Conservation (phyloP, 2,888 invertebrate species). For the Melipona bicolor region DNA sequence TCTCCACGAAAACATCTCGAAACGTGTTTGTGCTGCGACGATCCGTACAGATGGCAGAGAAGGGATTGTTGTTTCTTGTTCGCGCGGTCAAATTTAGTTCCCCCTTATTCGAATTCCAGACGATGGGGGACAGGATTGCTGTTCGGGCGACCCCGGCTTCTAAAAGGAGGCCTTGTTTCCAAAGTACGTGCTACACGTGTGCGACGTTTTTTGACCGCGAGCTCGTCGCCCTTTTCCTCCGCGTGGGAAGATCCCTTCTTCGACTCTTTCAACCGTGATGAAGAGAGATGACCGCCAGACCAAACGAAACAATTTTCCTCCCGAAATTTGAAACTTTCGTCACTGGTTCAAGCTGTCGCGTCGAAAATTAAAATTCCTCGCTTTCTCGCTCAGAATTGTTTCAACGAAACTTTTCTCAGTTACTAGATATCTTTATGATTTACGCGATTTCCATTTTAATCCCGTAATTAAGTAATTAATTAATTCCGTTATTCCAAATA, state of each 20-base stretch:
- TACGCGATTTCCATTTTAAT: no score
- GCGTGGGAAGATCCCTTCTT: not conserved
- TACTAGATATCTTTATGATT: no score
- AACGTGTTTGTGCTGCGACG: slow-evolving; percentile 47
- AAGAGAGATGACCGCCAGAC: not conserved
- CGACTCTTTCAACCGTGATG: not conserved
- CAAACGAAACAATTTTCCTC: not conserved
- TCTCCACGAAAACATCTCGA: slow-evolving; percentile 31
- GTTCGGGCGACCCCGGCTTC: not conserved
- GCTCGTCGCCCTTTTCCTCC: not conserved
- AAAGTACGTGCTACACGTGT: not conserved
- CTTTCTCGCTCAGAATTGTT: no score
- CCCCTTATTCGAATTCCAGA: slow-evolving; percentile 44
- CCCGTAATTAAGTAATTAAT: not conserved
- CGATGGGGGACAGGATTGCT: slow-evolving; percentile 7
- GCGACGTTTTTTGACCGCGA: not conserved
- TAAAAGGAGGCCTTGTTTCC: slow-evolving; percentile 40
- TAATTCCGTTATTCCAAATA: not conserved
- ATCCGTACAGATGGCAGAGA: slow-evolving; percentile 10
- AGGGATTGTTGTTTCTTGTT: slow-evolving; percentile 55
- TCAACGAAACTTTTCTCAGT: no score
- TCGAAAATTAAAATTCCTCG: no score
- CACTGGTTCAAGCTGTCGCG: not conserved
- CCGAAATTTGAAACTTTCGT: not conserved
- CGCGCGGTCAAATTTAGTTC: slow-evolving; percentile 35